Conservation (phyloP, 2,888 invertebrate genomes). For the Ditula angustiorana region DNA sequence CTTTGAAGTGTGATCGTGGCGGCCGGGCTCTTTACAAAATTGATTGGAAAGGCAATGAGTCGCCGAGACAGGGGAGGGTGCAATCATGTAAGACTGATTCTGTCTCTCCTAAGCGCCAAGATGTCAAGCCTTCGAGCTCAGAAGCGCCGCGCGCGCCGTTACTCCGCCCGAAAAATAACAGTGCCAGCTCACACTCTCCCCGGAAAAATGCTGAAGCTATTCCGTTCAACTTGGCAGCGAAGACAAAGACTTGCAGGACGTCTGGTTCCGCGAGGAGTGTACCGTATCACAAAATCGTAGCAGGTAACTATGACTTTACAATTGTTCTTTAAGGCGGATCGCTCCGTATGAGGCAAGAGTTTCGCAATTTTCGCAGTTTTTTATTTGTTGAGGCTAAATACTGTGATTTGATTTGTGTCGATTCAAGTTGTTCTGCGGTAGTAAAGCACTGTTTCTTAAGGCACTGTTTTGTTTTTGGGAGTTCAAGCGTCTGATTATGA, state of each 20-base stretch:
- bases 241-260: slow-evolving; percentile 60
- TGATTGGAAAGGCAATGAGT: slow-evolving; percentile 56
- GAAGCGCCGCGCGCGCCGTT: slow-evolving; percentile 53
- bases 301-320: slow-evolving; percentile 58
- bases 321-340: too few relatives aligned
- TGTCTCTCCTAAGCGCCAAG: slow-evolving; percentile 51
- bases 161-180: slow-evolving; percentile 49
- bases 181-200: slow-evolving; percentile 59
- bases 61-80: slow-evolving; percentile 50
- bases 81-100: slow-evolving; percentile 50
- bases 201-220: slow-evolving; percentile 61
- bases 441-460: too few relatives aligned
- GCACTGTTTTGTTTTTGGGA: too few relatives aligned
- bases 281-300: slow-evolving; percentile 75
- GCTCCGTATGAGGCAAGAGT: too few relatives aligned
- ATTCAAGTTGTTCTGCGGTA: too few relatives aligned
- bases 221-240: slow-evolving; percentile 63
- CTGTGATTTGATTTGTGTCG: too few relatives aligned
- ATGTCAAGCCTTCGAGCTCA: slow-evolving; percentile 56
- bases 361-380: too few relatives aligned
- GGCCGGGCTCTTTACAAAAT: slow-evolving; percentile 51
- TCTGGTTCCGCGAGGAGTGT: slow-evolving; percentile 54
- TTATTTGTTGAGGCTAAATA: too few relatives aligned
- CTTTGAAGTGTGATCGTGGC: slow-evolving; percentile 59
- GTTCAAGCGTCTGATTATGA: too few relatives aligned